Evolutionary conservation across 2,888 invertebrate species (phyloP).

Genomic region (Zaprionus obscuricornis): DNA sequence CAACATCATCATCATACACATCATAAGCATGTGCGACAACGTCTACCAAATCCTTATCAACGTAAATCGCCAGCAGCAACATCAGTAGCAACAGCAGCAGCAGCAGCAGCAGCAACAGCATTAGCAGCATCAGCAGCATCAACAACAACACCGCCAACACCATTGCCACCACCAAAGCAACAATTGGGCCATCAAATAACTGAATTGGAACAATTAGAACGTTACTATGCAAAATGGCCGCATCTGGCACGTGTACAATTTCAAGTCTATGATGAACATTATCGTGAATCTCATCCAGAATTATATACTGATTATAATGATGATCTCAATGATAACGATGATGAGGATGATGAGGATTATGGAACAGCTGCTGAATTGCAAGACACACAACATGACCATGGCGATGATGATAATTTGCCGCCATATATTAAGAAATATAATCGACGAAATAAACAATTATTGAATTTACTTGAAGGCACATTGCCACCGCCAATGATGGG

Average conservation of each 20-base stretch:
- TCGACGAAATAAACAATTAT: slow-evolving; percentile 81
- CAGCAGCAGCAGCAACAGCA: not conserved
- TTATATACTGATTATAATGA: slow-evolving; percentile 69
- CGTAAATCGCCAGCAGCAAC: slow-evolving; percentile 20
- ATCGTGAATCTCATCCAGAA: slow-evolving; percentile 69
- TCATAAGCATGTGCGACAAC: slow-evolving; percentile 20
- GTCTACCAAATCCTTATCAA: slow-evolving; percentile 50
- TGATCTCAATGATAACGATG: no score
- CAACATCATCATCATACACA: slow-evolving; percentile 23
- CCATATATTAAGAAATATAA: slow-evolving; percentile 83
- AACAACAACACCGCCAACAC: slow-evolving; percentile 41
- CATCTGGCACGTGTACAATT: slow-evolving; percentile 81
- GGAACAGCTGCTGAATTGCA: slow-evolving; percentile 64
- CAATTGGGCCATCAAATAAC: slow-evolving; percentile 79
- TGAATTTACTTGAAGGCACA: slow-evolving; percentile 82
- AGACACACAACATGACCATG: slow-evolving; percentile 63
- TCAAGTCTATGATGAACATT: slow-evolving; percentile 77
- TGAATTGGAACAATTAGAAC: slow-evolving; percentile 79
- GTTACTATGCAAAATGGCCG: slow-evolving; percentile 82
- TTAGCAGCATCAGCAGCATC: not conserved
- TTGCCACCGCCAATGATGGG: slow-evolving; percentile 74
- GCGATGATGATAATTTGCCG: slow-evolving; percentile 78
- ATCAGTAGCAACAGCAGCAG: not conserved
- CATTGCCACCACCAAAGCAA: slow-evolving; percentile 56
- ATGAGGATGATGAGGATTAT: slow-evolving; percentile 72